Base-by-base conservation (phyloP, 2,113 vertebrate genomes). In the Pseudonaja textilis region DNA sequence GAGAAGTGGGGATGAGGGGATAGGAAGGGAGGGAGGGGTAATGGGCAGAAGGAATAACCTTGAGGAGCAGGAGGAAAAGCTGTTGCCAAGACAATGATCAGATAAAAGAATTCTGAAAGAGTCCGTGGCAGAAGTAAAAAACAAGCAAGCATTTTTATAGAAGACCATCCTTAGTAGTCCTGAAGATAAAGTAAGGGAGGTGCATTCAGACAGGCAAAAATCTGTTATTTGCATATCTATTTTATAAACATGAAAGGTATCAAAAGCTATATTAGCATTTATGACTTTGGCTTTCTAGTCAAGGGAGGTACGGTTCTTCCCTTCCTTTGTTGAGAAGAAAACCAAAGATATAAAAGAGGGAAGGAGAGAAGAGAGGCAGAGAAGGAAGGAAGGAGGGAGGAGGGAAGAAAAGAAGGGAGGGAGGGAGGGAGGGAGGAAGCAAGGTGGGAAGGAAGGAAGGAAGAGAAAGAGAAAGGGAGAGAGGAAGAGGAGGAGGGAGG, bases 11-110 rank as follows among this genome's bases (percentile, higher is more conserved):
- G 45, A 87, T 26, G 23, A 50, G 94, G 3, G 47, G 95, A 86
- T 91, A 93, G 86, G 95, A 93, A 22, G 47, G n/a, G 94, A 69
- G 47, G 9, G 4, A 26, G 25, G 56, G 6, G 91, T 93, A 89
- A 96, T 94, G 34, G 25, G 64, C 94, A 39, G 69, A 89, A 95
- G 69, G 69, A 74, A 74, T 74, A 34, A 74, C 12, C 64, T 74
- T 34, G n/a, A 39, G 16, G 69, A 74, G 20, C 69, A 39, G 69
- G n/a, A 74, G 64, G 59, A 64, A 64, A n/a, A n/a, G 22, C n/a
- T 0, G 12, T 34, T 74, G 18, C 69, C n/a, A 74, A 74, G n/a
- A 69, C n/a, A 18, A 20, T 34, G 69, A 39, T 39, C 16, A 74
- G 69, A 34, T 74, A 34, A 74, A 74, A 34, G 69, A 74, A 74